Evolutionary conservation across 2,113 vertebrate genomes (phyloP).

Genomic region (Macheiramphus alcinus): DNA sequence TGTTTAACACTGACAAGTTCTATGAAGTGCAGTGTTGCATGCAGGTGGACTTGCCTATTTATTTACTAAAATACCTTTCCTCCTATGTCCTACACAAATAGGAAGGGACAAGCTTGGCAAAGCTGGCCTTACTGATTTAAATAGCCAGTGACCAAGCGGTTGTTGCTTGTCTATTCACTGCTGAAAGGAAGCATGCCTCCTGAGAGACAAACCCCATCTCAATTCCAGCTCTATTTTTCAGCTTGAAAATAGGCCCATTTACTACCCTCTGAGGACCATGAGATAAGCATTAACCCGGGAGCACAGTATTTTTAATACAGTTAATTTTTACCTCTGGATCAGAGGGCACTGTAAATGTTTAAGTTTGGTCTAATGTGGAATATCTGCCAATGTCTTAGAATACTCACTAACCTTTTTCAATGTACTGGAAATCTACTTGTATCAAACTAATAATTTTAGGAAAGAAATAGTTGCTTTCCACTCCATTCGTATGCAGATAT

Average conservation of each 20-base stretch:
- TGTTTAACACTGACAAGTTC: not conserved
- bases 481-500: not conserved
- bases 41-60: not conserved
- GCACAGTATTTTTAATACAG: not conserved
- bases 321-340: not conserved
- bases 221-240: not conserved
- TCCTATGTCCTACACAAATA: not conserved
- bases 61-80: not conserved
- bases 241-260: not conserved
- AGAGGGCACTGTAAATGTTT: not conserved
- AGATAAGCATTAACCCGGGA: not conserved
- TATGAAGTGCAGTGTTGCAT: accelerated
- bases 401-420: not conserved
- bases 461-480: not conserved
- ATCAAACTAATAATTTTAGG: not conserved
- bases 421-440: not conserved
- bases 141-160: not conserved
- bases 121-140: not conserved
- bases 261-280: not conserved
- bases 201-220: not conserved
- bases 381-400: not conserved
- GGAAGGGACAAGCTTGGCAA: not conserved
- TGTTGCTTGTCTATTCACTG: not conserved
- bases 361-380: not conserved
- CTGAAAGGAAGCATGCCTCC: not conserved